These are phyloP conservation scores for Cossypha niveicapilla DNA, from an alignment of 2,797 vertebrate genomes.

Conservation along the genomic window DNA sequence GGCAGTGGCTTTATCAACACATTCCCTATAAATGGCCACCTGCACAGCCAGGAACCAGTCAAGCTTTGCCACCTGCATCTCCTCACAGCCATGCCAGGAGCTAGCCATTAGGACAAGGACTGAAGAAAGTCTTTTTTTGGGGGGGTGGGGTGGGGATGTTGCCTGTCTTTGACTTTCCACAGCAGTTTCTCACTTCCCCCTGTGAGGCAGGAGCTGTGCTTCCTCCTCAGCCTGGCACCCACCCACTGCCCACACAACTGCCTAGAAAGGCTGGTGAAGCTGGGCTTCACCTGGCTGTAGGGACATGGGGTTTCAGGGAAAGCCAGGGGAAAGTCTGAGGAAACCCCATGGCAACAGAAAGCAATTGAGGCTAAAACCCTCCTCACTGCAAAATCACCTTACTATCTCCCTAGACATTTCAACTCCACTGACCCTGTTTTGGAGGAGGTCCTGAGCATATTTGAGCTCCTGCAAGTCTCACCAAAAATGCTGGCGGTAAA, in stretches of 20 bases:
- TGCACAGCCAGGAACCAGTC: accelerated
- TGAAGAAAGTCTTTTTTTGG: accelerated
- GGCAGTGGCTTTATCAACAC: neutral
- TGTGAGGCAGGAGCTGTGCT: constrained; percentile 18
- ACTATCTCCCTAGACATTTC: neutral
- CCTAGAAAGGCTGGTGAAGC: neutral
- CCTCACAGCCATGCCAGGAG: accelerated
- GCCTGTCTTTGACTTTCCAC: neutral
- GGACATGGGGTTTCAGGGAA: neutral
- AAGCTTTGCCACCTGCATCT: neutral
- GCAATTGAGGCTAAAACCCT: neutral
- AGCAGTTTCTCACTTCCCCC: constrained; percentile 56
- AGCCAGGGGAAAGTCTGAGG: neutral
- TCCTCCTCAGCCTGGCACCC: neutral
- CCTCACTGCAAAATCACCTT: neutral
- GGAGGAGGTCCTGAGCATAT: accelerated
- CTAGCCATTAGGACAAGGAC: neutral
- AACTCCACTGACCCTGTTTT: accelerated
- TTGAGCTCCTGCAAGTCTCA: neutral
- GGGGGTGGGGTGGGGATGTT: neutral
- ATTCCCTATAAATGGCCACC: accelerated
- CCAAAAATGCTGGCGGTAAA: neutral
- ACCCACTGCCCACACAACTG: neutral
- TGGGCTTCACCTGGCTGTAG: neutral
- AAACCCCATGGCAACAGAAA: neutral